Evolutionary conservation across 2,113 vertebrate species (phyloP).

Genomic region (Pluvianellus socialis): DNA sequence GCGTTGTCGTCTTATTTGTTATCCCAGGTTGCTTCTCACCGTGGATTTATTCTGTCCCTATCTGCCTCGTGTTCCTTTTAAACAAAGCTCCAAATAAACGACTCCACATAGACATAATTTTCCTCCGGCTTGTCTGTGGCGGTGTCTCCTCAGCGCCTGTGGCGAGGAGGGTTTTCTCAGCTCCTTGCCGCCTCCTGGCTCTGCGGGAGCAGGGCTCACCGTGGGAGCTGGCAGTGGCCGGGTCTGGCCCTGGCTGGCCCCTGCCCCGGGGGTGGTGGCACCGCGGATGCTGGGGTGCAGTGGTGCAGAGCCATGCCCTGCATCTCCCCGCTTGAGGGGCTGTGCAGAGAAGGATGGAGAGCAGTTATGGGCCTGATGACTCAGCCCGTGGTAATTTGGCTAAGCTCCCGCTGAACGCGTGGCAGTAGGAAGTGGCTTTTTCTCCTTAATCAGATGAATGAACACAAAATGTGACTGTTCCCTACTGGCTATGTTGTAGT

Average conservation of each 20-base stretch:
- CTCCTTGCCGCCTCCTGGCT: neutral
- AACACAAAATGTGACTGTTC: neutral
- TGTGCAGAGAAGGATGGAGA: neutral
- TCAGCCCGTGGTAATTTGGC: rapidly evolving
- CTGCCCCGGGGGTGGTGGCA: neutral
- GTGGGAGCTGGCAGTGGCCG: neutral
- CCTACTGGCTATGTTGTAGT: neutral
- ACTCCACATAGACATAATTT: neutral
- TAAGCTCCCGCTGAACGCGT: rapidly evolving
- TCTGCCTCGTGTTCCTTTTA: rapidly evolving
- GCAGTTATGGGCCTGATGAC: neutral
- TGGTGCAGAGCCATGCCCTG: rapidly evolving
- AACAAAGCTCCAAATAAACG: neutral
- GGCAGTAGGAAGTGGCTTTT: neutral
- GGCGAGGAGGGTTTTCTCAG: neutral
- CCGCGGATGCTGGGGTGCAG: neutral
- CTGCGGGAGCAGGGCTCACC: rapidly evolving
- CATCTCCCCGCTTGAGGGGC: neutral
- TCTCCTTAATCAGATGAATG: slow-evolving; percentile 1
- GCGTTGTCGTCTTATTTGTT: neutral
- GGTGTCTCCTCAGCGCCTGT: rapidly evolving
- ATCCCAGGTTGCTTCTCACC: neutral
- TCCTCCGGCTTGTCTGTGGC: neutral
- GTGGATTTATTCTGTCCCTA: neutral
- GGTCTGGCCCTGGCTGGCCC: rapidly evolving